These are phyloP conservation scores for Drosophila bocqueti DNA, from an alignment of 1,140 invertebrate species.

Conservation along the genomic window DNA sequence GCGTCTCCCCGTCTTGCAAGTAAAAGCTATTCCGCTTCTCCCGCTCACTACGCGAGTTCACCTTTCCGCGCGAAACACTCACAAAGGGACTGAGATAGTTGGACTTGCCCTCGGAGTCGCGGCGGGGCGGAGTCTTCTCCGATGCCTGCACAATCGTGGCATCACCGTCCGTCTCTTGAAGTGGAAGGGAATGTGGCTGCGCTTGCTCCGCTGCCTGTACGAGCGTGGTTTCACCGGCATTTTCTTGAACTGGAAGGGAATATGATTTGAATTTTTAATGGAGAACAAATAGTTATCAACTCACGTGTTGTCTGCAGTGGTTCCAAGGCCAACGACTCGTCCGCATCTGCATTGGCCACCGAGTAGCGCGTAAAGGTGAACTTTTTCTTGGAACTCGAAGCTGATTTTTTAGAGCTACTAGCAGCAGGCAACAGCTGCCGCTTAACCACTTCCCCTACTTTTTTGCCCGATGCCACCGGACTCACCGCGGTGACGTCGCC, in stretches of 20 bases:
- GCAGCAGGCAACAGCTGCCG: slow-evolving; percentile 38
- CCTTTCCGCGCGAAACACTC: slow-evolving; percentile 85
- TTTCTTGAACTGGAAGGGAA: not conserved
- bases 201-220: slow-evolving; percentile 13
- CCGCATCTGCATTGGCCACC: slow-evolving; percentile 10
- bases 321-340: slow-evolving; percentile 30
- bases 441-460: slow-evolving; percentile 18
- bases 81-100: slow-evolving; percentile 84
- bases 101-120: slow-evolving; percentile 8
- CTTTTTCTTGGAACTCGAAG: slow-evolving; percentile 23
- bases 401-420: not conserved
- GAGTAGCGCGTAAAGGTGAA: slow-evolving; percentile 66
- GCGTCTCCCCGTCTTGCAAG: slow-evolving; percentile 31
- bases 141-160: slow-evolving; percentile 2
- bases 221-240: slow-evolving; percentile 7
- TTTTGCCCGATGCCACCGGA: slow-evolving; percentile 21
- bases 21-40: slow-evolving; percentile 83
- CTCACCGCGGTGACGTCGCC: slow-evolving; percentile 33
- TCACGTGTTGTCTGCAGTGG: slow-evolving; percentile 14
- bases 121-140: slow-evolving; percentile 34
- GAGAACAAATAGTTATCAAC: not conserved
- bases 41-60: slow-evolving; percentile 85
- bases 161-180: not conserved
- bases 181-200: slow-evolving; percentile 2
- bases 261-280: not conserved